Evolutionary conservation across 2,113 vertebrate species (phyloP).

Genomic region (Strix uralensis): DNA sequence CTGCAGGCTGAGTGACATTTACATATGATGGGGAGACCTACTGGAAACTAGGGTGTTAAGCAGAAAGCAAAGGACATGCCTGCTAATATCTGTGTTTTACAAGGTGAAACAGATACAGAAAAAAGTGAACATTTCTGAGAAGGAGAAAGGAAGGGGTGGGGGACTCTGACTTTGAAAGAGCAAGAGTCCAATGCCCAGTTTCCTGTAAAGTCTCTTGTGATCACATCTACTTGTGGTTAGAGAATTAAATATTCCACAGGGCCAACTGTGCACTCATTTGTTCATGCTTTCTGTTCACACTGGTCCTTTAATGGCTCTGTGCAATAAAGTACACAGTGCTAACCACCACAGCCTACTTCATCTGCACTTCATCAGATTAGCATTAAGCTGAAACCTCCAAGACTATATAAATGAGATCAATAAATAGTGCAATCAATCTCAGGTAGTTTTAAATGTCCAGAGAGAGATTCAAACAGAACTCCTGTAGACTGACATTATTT

Average conservation of each 20-base stretch:
- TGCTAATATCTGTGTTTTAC: conserved; percentile 50
- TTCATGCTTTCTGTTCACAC: neutral
- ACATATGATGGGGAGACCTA: conserved; percentile 22
- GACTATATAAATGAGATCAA: conserved; percentile 40
- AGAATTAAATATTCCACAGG: neutral
- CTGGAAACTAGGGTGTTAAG: conserved; percentile 24
- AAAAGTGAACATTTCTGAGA: conserved; percentile 38
- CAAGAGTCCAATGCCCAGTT: neutral
- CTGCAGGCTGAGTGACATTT: conserved; percentile 12
- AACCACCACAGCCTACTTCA: conserved; percentile 10
- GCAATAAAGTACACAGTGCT: neutral
- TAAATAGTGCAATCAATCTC: conserved; percentile 11
- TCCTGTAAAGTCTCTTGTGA: conserved; percentile 11
- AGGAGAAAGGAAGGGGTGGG: conserved; percentile 36
- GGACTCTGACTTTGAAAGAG: conserved; percentile 43
- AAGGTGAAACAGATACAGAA: conserved; percentile 57
- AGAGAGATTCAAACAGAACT: neutral
- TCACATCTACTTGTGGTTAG: neutral
- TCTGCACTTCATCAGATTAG: conserved; percentile 44
- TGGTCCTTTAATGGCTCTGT: neutral
- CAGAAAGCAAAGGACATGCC: conserved; percentile 37
- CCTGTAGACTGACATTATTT: neutral
- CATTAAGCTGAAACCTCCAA: conserved; percentile 18
- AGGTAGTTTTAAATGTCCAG: neutral
- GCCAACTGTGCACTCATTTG: neutral